These are phyloP conservation scores for honey bee (Apis mellifera) DNA, from an alignment of 1,140 invertebrate genomes.

Conservation along the genomic window Amel_HAv3.1 CM009941.2:12297001-12297500, in stretches of 20 bases:
- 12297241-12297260: background rate
- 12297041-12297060: too few relatives aligned
- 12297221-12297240: background rate
- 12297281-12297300: constrained; percentile 20
- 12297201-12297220: background rate
- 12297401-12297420: background rate
- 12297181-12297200: background rate
- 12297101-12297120: too few relatives aligned
- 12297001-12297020: too few relatives aligned
- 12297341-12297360: constrained; percentile 10
- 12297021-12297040: background rate
- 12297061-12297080: background rate
- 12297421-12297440: background rate
- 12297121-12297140: too few relatives aligned
- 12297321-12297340: background rate
- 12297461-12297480: background rate
- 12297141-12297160: too few relatives aligned
- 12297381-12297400: constrained; percentile 1
- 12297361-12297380: constrained; percentile 1
- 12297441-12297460: background rate
- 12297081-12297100: too few relatives aligned
- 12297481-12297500: constrained; percentile 4
- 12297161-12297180: too few relatives aligned
- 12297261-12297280: constrained; percentile 2
- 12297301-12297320: background rate